Evolutionary conservation across 1,140 invertebrate species (phyloP), one percentile per base, ranked within the genome.

Genomic region (Anastrepha obliqua): DNA sequence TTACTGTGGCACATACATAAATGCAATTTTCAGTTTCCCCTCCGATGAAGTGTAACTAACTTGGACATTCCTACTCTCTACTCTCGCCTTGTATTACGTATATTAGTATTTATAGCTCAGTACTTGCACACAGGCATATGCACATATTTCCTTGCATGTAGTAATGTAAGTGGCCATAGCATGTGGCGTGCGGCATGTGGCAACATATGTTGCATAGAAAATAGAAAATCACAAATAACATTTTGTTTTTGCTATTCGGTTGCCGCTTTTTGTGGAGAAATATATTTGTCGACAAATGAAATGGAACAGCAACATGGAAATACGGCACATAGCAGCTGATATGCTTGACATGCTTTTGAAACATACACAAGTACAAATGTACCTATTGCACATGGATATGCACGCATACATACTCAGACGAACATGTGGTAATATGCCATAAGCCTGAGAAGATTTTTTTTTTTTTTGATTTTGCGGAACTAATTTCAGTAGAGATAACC

Each of bases 181-280:
- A 20, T 81, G 74, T 81, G 42, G n/a, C 74, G 55, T 81, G 47
- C 55, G 47, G 74, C 74, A 81, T 81, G 74, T 81, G 74, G 74
- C 74, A 81, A 81, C 74, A 81, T 81, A 81, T 81, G 74, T 55
- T 81, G 74, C 74, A 81, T 81, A 20, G 74, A 81, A 81, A 81
- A 81, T 81, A 55, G 6, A 4, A 81, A 55, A 81, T 81, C 74
- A 81, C 74, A 81, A 81, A 81, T 81, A 81, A 81, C 74, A 81
- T 81, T 81, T 81, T 81, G 51, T 81, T 74, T 3, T 74, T 74
- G 70, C 70, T 3, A 39, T 67, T 39, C 7, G 1, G 9, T 13
- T 81, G 1, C 42, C 6, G 51, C 3, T 81, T 47, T 9, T 47
- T 74, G 67, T 44, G 44, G 0, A 13, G 4, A 44, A 44, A 74